A percentile compares a stretch with the other conserved stretches of the same genome.
Evolutionary conservation across 2,888 invertebrate species (phyloP).

Genomic region (Creontiades dilutus): DNA sequence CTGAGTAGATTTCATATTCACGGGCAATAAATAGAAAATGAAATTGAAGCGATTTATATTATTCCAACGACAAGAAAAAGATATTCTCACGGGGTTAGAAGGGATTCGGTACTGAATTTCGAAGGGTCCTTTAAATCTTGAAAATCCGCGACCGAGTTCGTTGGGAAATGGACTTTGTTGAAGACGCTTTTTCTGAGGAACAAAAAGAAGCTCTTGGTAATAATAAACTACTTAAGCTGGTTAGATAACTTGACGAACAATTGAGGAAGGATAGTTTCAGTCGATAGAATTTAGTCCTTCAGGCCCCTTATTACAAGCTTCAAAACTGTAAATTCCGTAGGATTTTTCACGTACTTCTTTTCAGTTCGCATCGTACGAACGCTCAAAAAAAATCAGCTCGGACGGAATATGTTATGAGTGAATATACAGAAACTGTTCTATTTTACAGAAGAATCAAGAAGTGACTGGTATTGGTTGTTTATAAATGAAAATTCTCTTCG

Average conservation of each 20-base stretch:
- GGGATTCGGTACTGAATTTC: neutral
- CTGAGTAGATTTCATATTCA: constrained; percentile 46
- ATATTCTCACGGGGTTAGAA: neutral
- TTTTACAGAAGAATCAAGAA: no score
- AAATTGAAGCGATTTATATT: constrained; percentile 50
- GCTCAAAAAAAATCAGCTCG: no score
- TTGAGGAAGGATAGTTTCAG: neutral
- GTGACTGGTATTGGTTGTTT: no score
- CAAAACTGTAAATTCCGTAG: no score
- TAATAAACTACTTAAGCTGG: neutral
- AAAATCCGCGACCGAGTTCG: constrained; percentile 38
- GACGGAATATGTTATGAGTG: no score
- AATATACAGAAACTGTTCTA: no score
- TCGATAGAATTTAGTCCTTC: no score
- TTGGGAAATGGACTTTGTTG: neutral
- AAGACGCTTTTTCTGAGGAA: neutral
- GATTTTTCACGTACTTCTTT: no score
- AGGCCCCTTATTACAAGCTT: no score
- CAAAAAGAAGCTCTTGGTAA: neutral
- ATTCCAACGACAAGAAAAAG: constrained; percentile 16
- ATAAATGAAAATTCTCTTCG: no score
- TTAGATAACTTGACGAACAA: neutral
- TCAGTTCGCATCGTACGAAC: no score
- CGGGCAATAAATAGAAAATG: constrained; percentile 58
- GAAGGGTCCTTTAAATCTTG: constrained; percentile 21